Evolutionary conservation across 2,113 vertebrate genomes (phyloP).

Genomic region (Hyla sarda): DNA sequence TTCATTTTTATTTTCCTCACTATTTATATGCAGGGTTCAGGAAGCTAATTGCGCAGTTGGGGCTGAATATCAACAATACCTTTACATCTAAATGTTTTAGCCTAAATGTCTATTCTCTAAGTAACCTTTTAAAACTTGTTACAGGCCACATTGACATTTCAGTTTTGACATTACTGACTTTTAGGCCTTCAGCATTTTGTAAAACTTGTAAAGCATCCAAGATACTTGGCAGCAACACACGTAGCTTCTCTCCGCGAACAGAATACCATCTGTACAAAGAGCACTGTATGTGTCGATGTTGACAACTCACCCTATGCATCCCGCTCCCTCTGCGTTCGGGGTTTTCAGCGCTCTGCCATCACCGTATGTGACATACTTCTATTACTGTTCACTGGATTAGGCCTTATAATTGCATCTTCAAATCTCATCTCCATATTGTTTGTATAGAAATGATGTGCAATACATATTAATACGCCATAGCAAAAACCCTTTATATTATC

Average conservation of each 20-base stretch:
- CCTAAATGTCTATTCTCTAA: constrained; percentile 19
- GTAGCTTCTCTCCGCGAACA: background rate
- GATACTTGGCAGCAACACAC: constrained; percentile 15
- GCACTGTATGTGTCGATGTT: background rate
- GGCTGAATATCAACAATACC: constrained; percentile 10
- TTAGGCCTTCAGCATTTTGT: constrained; percentile 37
- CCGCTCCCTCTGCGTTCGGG: background rate
- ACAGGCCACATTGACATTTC: constrained; percentile 44
- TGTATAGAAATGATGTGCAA: background rate
- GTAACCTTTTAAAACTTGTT: constrained; percentile 45
- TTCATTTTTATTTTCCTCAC: background rate
- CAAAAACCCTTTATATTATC: background rate
- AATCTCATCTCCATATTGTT: background rate
- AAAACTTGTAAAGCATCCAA: constrained; percentile 46
- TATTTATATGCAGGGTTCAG: constrained; percentile 11
- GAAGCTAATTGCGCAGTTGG: constrained; percentile 5
- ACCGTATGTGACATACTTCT: background rate
- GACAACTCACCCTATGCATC: constrained; percentile 6
- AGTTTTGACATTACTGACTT: constrained; percentile 46
- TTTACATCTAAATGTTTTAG: constrained; percentile 39
- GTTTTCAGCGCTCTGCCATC: background rate
- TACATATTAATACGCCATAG: background rate
- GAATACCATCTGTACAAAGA: constrained; percentile 24
- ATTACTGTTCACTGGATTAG: background rate
- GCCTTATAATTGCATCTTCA: background rate